Evolutionary conservation across 2,888 invertebrate genomes (phyloP).

Genomic region (Polia nebulosa): DNA sequence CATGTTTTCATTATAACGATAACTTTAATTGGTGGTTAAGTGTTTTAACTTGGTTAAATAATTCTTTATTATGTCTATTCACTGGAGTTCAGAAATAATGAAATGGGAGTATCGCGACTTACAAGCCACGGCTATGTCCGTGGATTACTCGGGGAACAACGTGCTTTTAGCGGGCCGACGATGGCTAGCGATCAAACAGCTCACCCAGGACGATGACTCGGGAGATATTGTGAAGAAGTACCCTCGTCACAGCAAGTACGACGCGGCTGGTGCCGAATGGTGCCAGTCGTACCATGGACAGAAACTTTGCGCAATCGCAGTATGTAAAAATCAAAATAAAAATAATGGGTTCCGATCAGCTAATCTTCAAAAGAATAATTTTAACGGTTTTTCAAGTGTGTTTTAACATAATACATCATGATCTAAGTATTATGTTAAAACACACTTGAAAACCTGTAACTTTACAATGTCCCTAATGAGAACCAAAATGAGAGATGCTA

Average conservation of each 20-base stretch:
- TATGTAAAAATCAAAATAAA: conserved; percentile 77
- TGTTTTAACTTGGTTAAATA: neutral
- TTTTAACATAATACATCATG: too few species aligned
- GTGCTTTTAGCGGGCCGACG: conserved; percentile 96
- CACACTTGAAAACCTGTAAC: neutral
- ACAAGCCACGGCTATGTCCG: conserved; percentile 98
- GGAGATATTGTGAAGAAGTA: conserved; percentile 94
- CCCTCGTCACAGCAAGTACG: conserved; percentile 97
- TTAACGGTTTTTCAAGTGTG: neutral
- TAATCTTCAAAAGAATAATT: neutral
- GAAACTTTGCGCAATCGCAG: conserved; percentile 97
- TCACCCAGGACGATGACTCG: conserved; percentile 94
- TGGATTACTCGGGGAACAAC: conserved; percentile 96
- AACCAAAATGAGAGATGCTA: neutral
- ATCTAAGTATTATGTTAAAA: neutral
- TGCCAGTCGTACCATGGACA: conserved; percentile 95
- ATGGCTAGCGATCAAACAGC: conserved; percentile 94
- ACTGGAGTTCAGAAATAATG: conserved; percentile 89
- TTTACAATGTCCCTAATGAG: too few species aligned
- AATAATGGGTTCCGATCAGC: neutral
- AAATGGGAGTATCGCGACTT: conserved; percentile 96
- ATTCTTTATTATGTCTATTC: conserved; percentile 81
- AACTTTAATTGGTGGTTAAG: conserved; percentile 14
- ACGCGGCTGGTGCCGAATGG: conserved; percentile 98
- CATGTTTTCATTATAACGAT: conserved; percentile 23